phyloP scores from a whole-genome alignment of 2,888 invertebrate genomes.

The Agrochola macilenta region DNA sequence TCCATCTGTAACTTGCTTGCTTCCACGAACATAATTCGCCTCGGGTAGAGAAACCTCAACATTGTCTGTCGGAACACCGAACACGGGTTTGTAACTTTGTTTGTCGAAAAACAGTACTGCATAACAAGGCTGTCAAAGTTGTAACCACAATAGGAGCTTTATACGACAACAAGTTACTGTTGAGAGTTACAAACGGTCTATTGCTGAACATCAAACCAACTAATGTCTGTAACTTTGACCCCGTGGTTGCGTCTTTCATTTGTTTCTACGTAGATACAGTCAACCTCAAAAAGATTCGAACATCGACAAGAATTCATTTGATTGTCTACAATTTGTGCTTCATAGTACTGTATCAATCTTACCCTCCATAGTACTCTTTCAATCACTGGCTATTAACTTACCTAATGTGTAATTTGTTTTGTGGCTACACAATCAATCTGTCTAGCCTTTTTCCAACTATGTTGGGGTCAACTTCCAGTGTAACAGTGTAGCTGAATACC shows the following conservation, averaged over 20 bases:
- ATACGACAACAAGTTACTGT: constrained; percentile 38
- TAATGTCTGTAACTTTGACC: constrained; percentile 26
- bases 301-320: not conserved
- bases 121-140: constrained; percentile 51
- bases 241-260: constrained; percentile 18
- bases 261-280: not conserved
- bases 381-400: not conserved
- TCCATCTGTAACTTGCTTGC: constrained; percentile 30
- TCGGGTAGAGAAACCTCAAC: constrained; percentile 45
- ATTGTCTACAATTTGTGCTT: not conserved
- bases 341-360: not conserved
- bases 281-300: not conserved
- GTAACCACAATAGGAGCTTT: constrained; percentile 59
- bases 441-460: no score
- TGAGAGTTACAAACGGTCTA: constrained; percentile 31
- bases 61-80: constrained; percentile 37
- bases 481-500: no score
- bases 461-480: no score
- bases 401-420: not conserved
- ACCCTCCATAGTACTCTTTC: not conserved
- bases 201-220: constrained; percentile 26
- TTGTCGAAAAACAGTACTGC: constrained; percentile 57
- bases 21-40: constrained; percentile 58
- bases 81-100: constrained; percentile 58
- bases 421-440: no score